These are phyloP conservation scores for Channa striata DNA, from an alignment of 2,797 vertebrate species.

Conservation along the genomic window DNA sequence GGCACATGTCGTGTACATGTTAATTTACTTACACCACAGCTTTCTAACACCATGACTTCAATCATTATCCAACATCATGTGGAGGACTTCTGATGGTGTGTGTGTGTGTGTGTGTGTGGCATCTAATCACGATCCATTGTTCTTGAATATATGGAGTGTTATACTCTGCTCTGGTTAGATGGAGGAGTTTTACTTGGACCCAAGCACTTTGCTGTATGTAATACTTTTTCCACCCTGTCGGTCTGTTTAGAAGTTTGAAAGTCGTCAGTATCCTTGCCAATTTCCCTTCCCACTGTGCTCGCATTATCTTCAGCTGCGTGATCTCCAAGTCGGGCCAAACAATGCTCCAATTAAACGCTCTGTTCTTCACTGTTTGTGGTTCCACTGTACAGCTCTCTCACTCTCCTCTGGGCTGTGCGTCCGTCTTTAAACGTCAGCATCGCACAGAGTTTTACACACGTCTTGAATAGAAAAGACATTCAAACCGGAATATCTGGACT, in stretches of 20 bases:
- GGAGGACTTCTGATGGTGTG: too few relatives aligned
- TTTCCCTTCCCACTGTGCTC: constrained; percentile 23
- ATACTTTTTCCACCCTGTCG: neutral
- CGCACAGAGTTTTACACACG: neutral
- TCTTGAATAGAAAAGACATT: neutral
- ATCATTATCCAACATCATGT: too few relatives aligned
- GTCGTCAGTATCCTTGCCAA: constrained; percentile 5
- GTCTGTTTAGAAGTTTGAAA: constrained; percentile 5
- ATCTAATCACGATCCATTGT: too few relatives aligned
- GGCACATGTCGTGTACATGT: too few relatives aligned
- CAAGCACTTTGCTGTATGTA: neutral
- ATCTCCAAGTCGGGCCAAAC: constrained; percentile 12
- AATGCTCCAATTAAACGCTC: constrained; percentile 11
- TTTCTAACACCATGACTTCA: too few relatives aligned
- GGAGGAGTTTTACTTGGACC: neutral
- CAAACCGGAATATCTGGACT: neutral
- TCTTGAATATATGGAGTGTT: too few relatives aligned
- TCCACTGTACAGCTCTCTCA: neutral
- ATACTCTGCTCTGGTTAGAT: neutral
- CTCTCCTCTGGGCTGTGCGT: neutral
- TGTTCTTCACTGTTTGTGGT: neutral
- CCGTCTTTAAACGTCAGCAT: neutral
- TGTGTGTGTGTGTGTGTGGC: too few relatives aligned
- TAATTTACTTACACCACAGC: too few relatives aligned
- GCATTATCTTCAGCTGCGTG: constrained; percentile 28